phyloP scores from a whole-genome alignment of 2,797 vertebrate species.

The Bothrops alternatus region DNA sequence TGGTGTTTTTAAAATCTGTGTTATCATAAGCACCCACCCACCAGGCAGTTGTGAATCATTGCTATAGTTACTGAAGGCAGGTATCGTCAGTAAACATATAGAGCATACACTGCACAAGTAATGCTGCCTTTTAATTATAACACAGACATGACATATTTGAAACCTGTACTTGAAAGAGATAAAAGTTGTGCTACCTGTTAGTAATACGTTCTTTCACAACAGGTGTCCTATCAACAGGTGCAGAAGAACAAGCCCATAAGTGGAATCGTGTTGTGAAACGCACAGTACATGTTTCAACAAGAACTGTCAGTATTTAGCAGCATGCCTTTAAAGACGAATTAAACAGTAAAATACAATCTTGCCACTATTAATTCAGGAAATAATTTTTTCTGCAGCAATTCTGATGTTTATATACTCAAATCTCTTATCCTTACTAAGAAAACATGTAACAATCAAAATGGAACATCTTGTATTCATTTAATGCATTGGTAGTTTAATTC shows the following conservation, averaged over 20 bases:
- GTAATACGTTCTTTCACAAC: conserved; percentile 20
- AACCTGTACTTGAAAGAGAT: not conserved
- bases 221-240: conserved; percentile 54
- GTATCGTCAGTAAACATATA: not conserved
- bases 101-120: not conserved
- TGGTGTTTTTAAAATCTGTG: not conserved
- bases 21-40: not conserved
- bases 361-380: conserved; percentile 25
- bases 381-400: conserved; percentile 45
- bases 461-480: not conserved
- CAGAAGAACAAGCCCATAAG: conserved; percentile 37
- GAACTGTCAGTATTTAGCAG: conserved; percentile 50
- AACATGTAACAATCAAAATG: not conserved
- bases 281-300: conserved; percentile 51
- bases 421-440: not conserved
- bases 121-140: not conserved
- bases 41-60: not conserved
- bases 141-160: not conserved
- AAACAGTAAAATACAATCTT: conserved; percentile 47
- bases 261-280: conserved; percentile 48
- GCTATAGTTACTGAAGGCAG: not conserved
- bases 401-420: not conserved
- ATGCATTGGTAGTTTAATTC: not conserved
- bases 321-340: conserved; percentile 48
- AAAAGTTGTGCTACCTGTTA: conserved; percentile 11